Conservation (phyloP, 1,140 invertebrate species). For the Diorhabda sublineata region DNA sequence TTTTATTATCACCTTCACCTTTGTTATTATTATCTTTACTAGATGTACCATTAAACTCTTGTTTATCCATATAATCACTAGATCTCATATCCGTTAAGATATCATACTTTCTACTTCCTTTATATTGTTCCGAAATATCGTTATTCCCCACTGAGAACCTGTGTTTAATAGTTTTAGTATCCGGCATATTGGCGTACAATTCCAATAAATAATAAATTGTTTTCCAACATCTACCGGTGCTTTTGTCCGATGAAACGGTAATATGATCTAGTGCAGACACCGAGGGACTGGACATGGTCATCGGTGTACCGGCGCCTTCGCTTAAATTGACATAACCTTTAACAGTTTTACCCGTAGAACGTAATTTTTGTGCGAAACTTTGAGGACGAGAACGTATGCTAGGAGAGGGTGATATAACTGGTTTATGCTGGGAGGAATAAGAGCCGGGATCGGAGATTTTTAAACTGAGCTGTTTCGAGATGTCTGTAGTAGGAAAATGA, state of each 20-base stretch:
- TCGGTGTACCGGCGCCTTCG: slow-evolving; percentile 68
- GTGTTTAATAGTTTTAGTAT: slow-evolving; percentile 80
- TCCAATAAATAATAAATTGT: slow-evolving; percentile 90
- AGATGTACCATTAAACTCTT: slow-evolving; percentile 32
- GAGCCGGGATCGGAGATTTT: slow-evolving; percentile 43
- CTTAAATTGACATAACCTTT: slow-evolving; percentile 58
- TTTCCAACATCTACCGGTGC: slow-evolving; percentile 77
- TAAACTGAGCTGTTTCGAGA: slow-evolving; percentile 44
- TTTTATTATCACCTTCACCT: not conserved
- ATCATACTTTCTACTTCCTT: slow-evolving; percentile 55
- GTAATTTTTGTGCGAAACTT: slow-evolving; percentile 79
- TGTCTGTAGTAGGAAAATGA: slow-evolving; percentile 34
- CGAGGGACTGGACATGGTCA: slow-evolving; percentile 59
- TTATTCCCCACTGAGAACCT: slow-evolving; percentile 49
- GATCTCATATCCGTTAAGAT: slow-evolving; percentile 46
- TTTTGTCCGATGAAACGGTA: slow-evolving; percentile 51
- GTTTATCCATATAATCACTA: slow-evolving; percentile 50
- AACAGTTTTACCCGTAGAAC: slow-evolving; percentile 77
- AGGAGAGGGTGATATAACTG: slow-evolving; percentile 56
- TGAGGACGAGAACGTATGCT: slow-evolving; percentile 70
- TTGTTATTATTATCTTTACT: slow-evolving; percentile 16
- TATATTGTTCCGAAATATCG: slow-evolving; percentile 52
- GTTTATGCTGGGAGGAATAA: slow-evolving; percentile 41
- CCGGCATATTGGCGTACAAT: slow-evolving; percentile 89
- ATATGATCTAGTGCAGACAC: slow-evolving; percentile 58